Evolutionary conservation across 2,113 vertebrate species (phyloP), one percentile per base, ranked within the genome.

Genomic region (Anoplopoma fimbria): DNA sequence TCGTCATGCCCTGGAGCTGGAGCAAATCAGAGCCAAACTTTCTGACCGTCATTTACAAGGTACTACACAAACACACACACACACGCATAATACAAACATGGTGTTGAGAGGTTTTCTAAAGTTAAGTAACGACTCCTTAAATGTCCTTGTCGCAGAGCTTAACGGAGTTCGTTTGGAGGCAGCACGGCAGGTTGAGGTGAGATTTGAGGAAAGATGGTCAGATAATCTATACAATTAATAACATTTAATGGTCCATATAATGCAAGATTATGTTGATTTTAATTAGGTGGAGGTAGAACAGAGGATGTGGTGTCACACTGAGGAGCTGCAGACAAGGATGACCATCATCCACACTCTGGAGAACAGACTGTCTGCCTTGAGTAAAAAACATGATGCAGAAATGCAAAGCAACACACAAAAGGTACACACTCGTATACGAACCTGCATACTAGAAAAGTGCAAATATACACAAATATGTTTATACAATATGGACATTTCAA

Each of bases 21-120:
- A 97, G 82, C 92, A 96, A 53, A 95, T 97, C 33, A 80, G 80
- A 34, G 95, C 95, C 27, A 93, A 14, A 53, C 93, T 97, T 55
- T 96, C 96, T 25, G 96, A 97, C 12, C 84, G 90, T 72, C 96
- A 97, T 58, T 81, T 96, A 55, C 93, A 90, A 96, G 97, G 98
- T 98, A 19, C 29, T 15, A 61, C 51, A 51, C 7, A 33, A 2
- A 19, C 2, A 29, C 9, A n/a, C 51, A 25, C n/a, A 12, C 23
- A 0, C 9, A 58, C 53, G 38, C 5, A n/a, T 0, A 17, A 69
- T 15, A 27, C 49, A 2, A n/a, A 12, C 1, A 8, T 34, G 5
- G 2, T 17, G 9, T 31, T 45, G 3, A 34, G 57, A n/a, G 33
- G 6, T 12, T 42, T n/a, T 2, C 15, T 0, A 27, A 60, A 75